A percentile compares a stretch with the other conserved stretches of the same genome.
These are phyloP conservation scores for Chrysotoxum bicinctum DNA, from an alignment of 2,888 invertebrate species.

Conservation along the genomic window DNA sequence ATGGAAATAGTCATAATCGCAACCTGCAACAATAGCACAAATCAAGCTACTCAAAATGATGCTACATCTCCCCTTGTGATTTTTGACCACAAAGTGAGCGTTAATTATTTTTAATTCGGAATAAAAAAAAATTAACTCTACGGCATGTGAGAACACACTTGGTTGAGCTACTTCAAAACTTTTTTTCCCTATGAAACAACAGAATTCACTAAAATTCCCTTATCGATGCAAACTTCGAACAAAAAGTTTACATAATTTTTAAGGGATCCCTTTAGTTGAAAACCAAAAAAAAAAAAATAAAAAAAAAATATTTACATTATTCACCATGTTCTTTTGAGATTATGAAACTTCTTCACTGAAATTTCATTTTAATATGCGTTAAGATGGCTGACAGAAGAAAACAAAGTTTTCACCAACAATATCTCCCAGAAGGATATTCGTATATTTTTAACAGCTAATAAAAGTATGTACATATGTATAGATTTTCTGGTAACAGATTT, in stretches of 20 bases:
- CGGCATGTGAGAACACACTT: too few relatives aligned
- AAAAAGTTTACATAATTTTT: slow-evolving; percentile 41
- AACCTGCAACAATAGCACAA: too few relatives aligned
- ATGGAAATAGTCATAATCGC: too few relatives aligned
- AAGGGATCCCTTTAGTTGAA: background rate
- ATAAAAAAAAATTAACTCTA: too few relatives aligned
- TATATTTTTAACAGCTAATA: background rate
- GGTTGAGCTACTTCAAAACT: background rate
- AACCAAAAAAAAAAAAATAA: background rate
- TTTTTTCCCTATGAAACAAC: background rate
- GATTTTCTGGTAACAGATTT: slow-evolving; percentile 30
- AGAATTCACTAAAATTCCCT: slow-evolving; percentile 11
- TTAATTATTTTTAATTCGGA: too few relatives aligned
- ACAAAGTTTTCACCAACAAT: background rate
- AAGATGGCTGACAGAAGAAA: background rate
- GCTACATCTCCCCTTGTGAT: too few relatives aligned
- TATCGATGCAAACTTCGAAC: slow-evolving; percentile 31
- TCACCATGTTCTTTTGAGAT: background rate
- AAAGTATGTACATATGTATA: background rate
- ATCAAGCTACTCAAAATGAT: too few relatives aligned
- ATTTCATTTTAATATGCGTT: slow-evolving; percentile 48
- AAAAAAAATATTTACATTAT: background rate
- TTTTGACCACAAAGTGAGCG: too few relatives aligned
- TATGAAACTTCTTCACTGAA: slow-evolving; percentile 28
- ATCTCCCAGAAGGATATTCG: background rate